phyloP scores from a whole-genome alignment of 2,113 vertebrate genomes.

The Poeciliopsis prolifica region DNA sequence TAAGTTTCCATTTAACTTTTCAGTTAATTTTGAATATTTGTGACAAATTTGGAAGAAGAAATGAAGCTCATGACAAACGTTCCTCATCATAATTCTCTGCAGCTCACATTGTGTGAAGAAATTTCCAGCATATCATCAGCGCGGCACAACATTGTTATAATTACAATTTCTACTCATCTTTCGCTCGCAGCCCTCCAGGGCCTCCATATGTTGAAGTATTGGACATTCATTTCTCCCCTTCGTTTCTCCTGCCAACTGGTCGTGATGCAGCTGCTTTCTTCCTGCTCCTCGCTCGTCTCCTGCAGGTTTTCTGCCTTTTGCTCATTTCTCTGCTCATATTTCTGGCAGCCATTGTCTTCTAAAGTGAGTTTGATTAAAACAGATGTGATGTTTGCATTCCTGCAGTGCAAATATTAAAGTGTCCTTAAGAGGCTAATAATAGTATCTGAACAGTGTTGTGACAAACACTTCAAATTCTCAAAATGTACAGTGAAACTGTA shows the following conservation, averaged over 20 bases:
- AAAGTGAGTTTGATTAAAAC: conserved; percentile 8
- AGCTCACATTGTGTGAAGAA: conserved; percentile 33
- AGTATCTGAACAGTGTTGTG: too few species aligned
- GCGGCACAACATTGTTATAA: conserved; percentile 60
- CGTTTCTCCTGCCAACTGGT: conserved; percentile 51
- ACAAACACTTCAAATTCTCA: background rate
- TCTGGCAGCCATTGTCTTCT: conserved; percentile 1
- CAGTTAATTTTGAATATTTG: background rate
- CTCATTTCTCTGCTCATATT: conserved; percentile 13
- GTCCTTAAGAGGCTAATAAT: background rate
- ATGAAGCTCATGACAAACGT: conserved; percentile 10
- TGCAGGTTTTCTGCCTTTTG: conserved; percentile 17
- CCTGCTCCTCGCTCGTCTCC: conserved; percentile 26
- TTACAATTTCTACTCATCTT: conserved; percentile 51
- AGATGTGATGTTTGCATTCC: background rate
- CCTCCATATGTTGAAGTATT: conserved; percentile 61
- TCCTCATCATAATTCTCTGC: conserved; percentile 15
- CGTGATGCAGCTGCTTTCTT: conserved; percentile 27
- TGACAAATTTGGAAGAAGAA: background rate
- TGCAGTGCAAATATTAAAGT: background rate
- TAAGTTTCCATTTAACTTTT: background rate
- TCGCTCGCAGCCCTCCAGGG: conserved; percentile 47
- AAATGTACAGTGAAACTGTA: too few species aligned
- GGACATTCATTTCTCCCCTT: conserved; percentile 40
- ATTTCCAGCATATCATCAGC: conserved; percentile 36